A percentile compares a stretch with the other conserved stretches of the same genome.
Evolutionary conservation across 2,797 vertebrate species (phyloP).

Genomic region (Petrocephalus schoutedeni): DNA sequence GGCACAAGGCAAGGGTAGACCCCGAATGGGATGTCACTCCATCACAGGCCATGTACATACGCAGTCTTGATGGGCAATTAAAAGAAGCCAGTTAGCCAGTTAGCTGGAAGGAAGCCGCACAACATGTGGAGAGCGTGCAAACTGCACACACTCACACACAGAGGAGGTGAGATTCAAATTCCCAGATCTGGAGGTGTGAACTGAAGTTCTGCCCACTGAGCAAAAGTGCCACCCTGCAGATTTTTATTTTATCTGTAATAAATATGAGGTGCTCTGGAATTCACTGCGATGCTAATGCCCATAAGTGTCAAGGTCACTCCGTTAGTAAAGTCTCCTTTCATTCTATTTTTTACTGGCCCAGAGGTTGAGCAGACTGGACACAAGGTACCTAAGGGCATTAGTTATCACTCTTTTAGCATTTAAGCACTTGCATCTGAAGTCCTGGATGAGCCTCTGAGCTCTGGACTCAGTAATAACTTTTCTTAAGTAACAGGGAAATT

Average conservation of each 20-base stretch:
- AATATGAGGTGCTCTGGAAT: not conserved
- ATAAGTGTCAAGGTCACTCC: not conserved
- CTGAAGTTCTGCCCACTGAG: not conserved
- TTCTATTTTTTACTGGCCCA: not conserved
- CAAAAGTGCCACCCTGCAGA: not conserved
- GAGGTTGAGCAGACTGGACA: not conserved
- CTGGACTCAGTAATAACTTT: not conserved
- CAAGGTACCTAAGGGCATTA: not conserved
- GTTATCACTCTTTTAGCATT: not conserved
- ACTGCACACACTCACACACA: not conserved
- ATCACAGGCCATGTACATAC: not conserved
- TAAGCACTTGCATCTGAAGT: not conserved
- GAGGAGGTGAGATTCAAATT: not conserved
- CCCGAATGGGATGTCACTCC: not conserved
- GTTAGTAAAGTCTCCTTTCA: not conserved
- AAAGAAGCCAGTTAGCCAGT: not conserved
- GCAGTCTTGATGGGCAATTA: not conserved
- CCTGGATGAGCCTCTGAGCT: not conserved
- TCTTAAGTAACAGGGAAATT: not conserved
- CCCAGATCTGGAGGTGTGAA: not conserved
- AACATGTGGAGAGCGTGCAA: not conserved
- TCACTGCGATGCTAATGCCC: not conserved
- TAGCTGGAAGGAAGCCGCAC: not conserved
- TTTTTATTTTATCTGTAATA: not conserved
- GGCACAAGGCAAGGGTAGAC: not conserved